Evolutionary conservation across 2,797 vertebrate species (phyloP), one percentile per base, ranked within the genome.

Genomic region (Vipera ursinii): DNA sequence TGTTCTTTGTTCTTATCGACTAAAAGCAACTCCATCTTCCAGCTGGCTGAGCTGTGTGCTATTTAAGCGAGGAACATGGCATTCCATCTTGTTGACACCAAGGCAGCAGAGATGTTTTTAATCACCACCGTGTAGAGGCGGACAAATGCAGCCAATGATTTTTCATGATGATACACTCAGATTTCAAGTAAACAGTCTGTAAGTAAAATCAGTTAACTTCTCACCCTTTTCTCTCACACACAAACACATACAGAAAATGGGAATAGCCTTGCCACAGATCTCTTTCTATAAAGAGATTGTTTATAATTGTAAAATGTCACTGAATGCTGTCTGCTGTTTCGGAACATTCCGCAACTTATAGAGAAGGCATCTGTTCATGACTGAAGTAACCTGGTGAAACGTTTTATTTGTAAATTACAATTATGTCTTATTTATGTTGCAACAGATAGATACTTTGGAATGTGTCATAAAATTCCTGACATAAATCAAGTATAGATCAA

Each of bases 1-100:
- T 96, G 94, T 95, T 96, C 94, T 93, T 95, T 95, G 91, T 94
- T 96, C 96, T 97, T 97, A 96, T 96, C 95, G 90, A 51, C 92
- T 95, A 91, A 95, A 94, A 56, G 91, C 86, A 88, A 89, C 93
- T 96, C 96, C 89, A 90, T 95, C 92, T 94, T 96, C 93, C 92
- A 53, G 0, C 0, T 92, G 87, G 73, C n/a, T 95, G 93, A 95
- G 89, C 91, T 92, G 86, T 89, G 44, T 93, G 82, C 89, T 93
- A 26, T 95, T 96, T 95, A 93, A 96, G 95, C 93, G 91, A 56
- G 93, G 91, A 94, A 92, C 90, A 65, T 51, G 88, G 88, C 65
- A 73, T 92, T 97, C 91, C 94, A 7, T 95, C 94, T 94, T 93
- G 69, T 82, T 93, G 94, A 93, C 60, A 86, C 0, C 55, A 78